phyloP scores from a whole-genome alignment of 1,140 invertebrate genomes.

The Pemphigus obesinymphae region DNA sequence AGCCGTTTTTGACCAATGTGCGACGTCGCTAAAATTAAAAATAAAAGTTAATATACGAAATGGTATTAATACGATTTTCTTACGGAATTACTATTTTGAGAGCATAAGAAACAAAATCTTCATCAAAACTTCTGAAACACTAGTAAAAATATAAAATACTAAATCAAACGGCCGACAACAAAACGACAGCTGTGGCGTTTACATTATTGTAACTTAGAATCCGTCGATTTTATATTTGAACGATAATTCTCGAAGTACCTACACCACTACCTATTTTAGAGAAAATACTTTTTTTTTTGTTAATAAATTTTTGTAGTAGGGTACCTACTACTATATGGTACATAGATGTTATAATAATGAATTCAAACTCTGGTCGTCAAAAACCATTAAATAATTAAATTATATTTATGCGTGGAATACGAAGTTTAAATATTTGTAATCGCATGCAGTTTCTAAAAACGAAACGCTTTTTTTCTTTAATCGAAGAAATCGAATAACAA shows the following conservation, averaged over 20 bases:
- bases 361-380: background rate
- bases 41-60: too few relatives aligned
- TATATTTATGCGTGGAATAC: background rate
- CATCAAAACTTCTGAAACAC: background rate
- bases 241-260: too few relatives aligned
- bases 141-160: too few relatives aligned
- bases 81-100: background rate
- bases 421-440: background rate
- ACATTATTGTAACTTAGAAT: background rate
- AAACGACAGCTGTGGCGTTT: background rate
- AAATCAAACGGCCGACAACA: background rate
- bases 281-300: background rate
- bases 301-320: background rate
- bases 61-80: background rate
- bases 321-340: too few relatives aligned
- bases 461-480: too few relatives aligned
- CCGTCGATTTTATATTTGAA: too few relatives aligned
- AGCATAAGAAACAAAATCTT: background rate
- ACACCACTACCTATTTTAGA: too few relatives aligned
- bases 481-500: too few relatives aligned
- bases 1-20: too few relatives aligned
- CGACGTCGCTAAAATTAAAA: too few relatives aligned
- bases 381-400: background rate
- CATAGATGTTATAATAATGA: background rate
- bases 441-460: background rate